Evolutionary conservation across 2,113 vertebrate species (phyloP), one percentile per base, ranked within the genome.

Genomic region (Notarius quadriscutis): DNA sequence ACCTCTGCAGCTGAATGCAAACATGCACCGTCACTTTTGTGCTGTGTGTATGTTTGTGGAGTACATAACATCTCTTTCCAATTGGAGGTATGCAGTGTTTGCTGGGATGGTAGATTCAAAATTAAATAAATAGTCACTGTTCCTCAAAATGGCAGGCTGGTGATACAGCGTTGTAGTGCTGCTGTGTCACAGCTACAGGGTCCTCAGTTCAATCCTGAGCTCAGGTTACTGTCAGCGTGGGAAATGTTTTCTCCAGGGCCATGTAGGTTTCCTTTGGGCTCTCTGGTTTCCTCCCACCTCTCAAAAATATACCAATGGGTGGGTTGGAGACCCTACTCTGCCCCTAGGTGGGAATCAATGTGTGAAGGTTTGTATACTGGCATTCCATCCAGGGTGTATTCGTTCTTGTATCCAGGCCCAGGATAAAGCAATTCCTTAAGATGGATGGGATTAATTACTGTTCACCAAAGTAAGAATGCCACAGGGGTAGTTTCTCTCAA

Each of bases 371-470:
- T 15, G 2, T 57, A 79, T 51, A 55, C 30, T 81, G 30, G 78
- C 53, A 58, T 30, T 17, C 30, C 57, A 48, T 81, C 57, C 30
- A 22, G 14, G 55, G 27, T 34, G 22, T 80, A 58, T 58, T 80
- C 0, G n/a, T 34, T 80, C 9, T 80, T 4, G 10, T 17, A 34
- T 27, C 27, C 78, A 30, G 34, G 34, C 25, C 53, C 22, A 79
- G 75, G 75, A 55, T 17, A 79, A 55, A 79, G 48, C 25, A 53
- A 27, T n/a, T 79, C 51, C 51, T 55, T 17, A 79, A 79, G 75
- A 79, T 79, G 25, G 51, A 78, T 78, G 51, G 51, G 17, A 34
- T 78, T 78, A 78, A 78, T 78, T 78, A 78, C 12, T 78, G 75
- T 55, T 55, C 51, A 30, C 51, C 51, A 78, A 55, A 78, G 75